Evolutionary conservation across 2,113 vertebrate species (phyloP).

Genomic region (Rhineura floridana): DNA sequence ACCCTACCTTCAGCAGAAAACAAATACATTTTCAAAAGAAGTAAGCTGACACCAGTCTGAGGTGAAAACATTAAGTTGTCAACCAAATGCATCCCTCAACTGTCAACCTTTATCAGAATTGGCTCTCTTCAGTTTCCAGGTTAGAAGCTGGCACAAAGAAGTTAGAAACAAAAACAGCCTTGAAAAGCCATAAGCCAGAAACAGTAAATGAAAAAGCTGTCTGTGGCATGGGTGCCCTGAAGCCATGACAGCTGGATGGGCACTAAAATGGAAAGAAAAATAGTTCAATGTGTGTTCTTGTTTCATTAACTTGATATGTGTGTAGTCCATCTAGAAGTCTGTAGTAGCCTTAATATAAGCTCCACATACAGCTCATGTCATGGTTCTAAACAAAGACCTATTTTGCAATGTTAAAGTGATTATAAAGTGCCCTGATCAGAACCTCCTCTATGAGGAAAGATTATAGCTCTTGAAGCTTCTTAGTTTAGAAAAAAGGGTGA

Average conservation of each 20-base stretch:
- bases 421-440: too few relatives aligned
- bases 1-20: conserved; percentile 24
- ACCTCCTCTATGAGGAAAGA: too few relatives aligned
- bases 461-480: too few relatives aligned
- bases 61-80: not conserved
- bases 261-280: conserved; percentile 48
- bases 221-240: conserved; percentile 45
- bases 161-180: conserved; percentile 21
- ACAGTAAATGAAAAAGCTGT: conserved; percentile 31
- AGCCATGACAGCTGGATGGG: conserved; percentile 37
- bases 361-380: not conserved
- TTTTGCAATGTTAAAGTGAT: too few relatives aligned
- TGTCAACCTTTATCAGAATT: not conserved
- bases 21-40: not conserved
- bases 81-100: conserved; percentile 2
- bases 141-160: conserved; percentile 18
- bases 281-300: conserved; percentile 25
- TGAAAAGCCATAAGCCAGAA: conserved; percentile 38
- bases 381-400: conserved; percentile 1
- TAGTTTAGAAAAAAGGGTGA: too few relatives aligned
- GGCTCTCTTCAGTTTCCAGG: conserved; percentile 15
- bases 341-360: not conserved
- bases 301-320: conserved; percentile 28
- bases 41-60: not conserved
- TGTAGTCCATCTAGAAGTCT: not conserved